Percentiles rank a stretch among this genome's conserved stretches.
phyloP scores from a whole-genome alignment of 2,797 vertebrate genomes.

The Alectoris magna region DNA sequence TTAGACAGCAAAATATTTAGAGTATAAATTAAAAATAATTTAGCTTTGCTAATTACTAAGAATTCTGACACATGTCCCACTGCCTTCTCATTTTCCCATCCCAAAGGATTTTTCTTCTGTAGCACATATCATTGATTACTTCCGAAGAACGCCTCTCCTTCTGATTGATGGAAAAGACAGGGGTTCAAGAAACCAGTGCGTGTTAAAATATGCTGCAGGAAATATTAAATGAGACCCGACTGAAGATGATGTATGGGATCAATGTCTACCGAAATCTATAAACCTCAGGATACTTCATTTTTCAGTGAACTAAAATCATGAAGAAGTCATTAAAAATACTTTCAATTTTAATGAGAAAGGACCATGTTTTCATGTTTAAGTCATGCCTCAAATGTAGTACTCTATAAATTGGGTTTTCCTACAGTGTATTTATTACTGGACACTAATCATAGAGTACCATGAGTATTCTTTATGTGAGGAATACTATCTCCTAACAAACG shows the following conservation, averaged over 20 bases:
- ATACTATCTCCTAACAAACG: not conserved
- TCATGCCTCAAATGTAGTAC: not conserved
- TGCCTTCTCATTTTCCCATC: not conserved
- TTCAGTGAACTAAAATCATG: conserved; percentile 9
- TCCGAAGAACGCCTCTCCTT: conserved; percentile 88
- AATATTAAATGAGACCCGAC: conserved; percentile 56
- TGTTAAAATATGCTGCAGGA: conserved; percentile 84
- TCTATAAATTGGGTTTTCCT: not conserved
- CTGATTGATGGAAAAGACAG: conserved; percentile 95
- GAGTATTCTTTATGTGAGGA: not conserved
- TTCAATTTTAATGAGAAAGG: not conserved
- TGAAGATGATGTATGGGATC: not conserved
- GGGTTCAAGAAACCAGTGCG: conserved; percentile 89
- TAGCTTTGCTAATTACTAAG: not conserved
- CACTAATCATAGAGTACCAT: not conserved
- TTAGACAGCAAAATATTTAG: not conserved
- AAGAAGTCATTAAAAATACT: conserved; percentile 14
- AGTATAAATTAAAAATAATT: not conserved
- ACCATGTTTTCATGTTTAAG: conserved; percentile 14
- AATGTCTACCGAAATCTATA: not conserved
- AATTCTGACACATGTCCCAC: not conserved
- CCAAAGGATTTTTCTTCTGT: conserved; percentile 89
- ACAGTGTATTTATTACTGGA: conserved; percentile 55
- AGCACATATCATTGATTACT: conserved; percentile 87
- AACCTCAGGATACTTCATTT: not conserved